Evolutionary conservation across 2,888 invertebrate genomes (phyloP).

Genomic region (Cyrtodaria siliqua): DNA sequence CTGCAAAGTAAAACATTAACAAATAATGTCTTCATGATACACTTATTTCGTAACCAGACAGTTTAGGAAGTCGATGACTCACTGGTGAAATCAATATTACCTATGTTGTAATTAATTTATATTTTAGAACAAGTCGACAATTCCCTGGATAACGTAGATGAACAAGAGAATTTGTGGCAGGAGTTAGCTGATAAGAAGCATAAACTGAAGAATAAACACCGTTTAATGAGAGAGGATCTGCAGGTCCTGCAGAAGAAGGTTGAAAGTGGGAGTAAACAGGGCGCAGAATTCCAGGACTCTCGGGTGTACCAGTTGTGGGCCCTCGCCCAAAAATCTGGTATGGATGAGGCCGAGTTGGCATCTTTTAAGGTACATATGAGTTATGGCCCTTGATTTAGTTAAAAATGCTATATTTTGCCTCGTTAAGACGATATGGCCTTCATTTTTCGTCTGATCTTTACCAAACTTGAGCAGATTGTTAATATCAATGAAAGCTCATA

Average conservation of each 20-base stretch:
- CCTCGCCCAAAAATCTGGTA: slow-evolving; percentile 92
- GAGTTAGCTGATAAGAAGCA: slow-evolving; percentile 40
- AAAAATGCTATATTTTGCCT: too few species aligned
- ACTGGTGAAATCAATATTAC: too few species aligned
- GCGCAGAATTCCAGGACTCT: slow-evolving; percentile 93
- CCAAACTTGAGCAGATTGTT: too few species aligned
- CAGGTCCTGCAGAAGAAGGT: slow-evolving; percentile 87
- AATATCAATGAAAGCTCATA: too few species aligned
- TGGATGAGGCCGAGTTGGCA: slow-evolving; percentile 92
- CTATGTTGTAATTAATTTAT: too few species aligned
- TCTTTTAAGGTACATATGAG: slow-evolving; percentile 92
- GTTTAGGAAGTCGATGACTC: too few species aligned
- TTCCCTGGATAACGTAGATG: slow-evolving; percentile 54
- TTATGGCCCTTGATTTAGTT: too few species aligned
- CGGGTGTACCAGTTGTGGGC: slow-evolving; percentile 96
- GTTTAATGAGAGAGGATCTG: slow-evolving; percentile 87
- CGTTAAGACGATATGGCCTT: too few species aligned
- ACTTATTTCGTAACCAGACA: too few species aligned
- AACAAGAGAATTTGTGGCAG: slow-evolving; percentile 40
- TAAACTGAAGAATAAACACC: slow-evolving; percentile 61
- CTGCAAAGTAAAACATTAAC: too few species aligned
- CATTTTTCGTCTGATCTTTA: too few species aligned
- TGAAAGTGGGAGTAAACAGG: slow-evolving; percentile 85
- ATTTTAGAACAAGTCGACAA: slow-evolving; percentile 49
- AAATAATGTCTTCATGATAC: too few species aligned